Conservation (phyloP, 2,113 vertebrate species). For the Triplophysa dalaica region DNA sequence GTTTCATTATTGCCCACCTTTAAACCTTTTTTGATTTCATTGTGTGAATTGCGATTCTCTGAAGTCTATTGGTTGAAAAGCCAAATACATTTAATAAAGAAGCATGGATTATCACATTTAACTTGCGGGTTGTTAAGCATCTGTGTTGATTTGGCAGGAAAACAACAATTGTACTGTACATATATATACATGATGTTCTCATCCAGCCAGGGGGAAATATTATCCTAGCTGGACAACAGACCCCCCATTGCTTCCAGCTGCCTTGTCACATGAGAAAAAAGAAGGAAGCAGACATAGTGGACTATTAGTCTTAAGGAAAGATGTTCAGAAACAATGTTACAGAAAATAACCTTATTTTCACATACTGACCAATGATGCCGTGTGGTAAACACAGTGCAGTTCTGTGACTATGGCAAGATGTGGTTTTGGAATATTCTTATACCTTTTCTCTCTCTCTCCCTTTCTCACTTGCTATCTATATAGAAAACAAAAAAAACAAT, state of each 20-base stretch:
- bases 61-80: neutral
- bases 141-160: constrained; percentile 21
- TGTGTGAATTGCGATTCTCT: constrained; percentile 10
- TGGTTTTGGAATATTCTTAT: neutral
- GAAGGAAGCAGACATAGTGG: neutral
- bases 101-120: constrained; percentile 6
- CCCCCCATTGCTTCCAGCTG: constrained; percentile 42
- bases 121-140: neutral
- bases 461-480: neutral
- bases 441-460: neutral
- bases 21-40: neutral
- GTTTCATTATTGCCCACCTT: neutral
- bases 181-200: constrained; percentile 29
- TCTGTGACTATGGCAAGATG: neutral
- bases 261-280: neutral
- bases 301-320: neutral
- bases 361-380: neutral
- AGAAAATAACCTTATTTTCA: constrained; percentile 5
- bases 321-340: constrained; percentile 4
- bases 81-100: constrained; percentile 14
- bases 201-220: constrained; percentile 29
- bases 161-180: constrained; percentile 18
- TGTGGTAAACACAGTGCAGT: neutral
- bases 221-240: constrained; percentile 44
- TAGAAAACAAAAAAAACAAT: neutral